Evolutionary conservation across 2,797 vertebrate genomes (phyloP), one percentile per base, ranked within the genome.

Genomic region (Rhabdophis nuchalis): DNA sequence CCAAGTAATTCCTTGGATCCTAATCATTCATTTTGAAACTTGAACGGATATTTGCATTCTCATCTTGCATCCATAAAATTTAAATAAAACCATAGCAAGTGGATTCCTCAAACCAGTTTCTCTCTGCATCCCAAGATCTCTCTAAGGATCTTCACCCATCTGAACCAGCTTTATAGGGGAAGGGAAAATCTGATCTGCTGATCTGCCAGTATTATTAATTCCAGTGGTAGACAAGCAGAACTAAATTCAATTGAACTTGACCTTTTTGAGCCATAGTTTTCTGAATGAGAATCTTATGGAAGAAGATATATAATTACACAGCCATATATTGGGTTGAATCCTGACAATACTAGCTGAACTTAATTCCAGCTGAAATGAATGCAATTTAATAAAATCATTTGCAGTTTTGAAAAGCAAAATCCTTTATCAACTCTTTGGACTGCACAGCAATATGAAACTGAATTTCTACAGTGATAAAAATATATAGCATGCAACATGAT

Each of bases 401-500:
- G 96, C 96, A 92, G 96, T 95, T 97, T 97, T 96, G 95, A 93
- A 97, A 97, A 94, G 96, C 96, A 97, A 96, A 97, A 97, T 97
- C 97, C 93, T 97, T 97, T 93, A 85, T 95, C 97, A 96, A 95
- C 97, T 97, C 96, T 96, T 97, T 97, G 96, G 96, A 96, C 94
- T 91, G 97, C 97, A 97, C 96, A 97, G 97, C 97, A 97, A 96
- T 97, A 97, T 94, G 96, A 97, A 96, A 95, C 96, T 96, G 96
- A 96, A 96, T 96, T 95, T 93, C 90, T 94, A 96, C 95, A 27
- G 0, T 60, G 92, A 96, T n/a, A 85, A 88, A 92, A 95, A 95
- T 91, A 95, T 93, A 95, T 90, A 94, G 95, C 97, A 96, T 97
- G 97, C 97, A 97, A 96, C 96, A 94, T 96, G 93, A 95, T 95